Evolutionary conservation across 2,113 vertebrate genomes (phyloP), one percentile per base, ranked within the genome.

Genomic region (Trichechus manatus): DNA sequence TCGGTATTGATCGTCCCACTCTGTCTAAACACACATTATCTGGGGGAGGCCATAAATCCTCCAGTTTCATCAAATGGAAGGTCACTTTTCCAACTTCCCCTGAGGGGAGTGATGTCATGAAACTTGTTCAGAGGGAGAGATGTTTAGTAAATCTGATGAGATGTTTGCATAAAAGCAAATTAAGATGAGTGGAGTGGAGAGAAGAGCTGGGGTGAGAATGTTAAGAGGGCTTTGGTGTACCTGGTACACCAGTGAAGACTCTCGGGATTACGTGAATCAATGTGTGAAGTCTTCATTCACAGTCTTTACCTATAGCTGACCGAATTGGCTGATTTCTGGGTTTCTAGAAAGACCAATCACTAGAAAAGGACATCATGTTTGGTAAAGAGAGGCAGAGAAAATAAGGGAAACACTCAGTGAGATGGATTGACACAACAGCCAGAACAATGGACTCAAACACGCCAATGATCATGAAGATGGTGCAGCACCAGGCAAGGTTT

Each of bases 71-170:
- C 98, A 98, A 97, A 98, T 93, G 98, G 98, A 97, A 98, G 98
- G 98, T 97, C 97, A 96, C 97, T 97, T 98, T 97, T 96, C 95
- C 97, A 94, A 89, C 96, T 91, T 96, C 98, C 98, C 98, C 87
- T 74, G 94, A 91, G 97, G 98, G 96, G 93, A 97, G 98, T 98
- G 98, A 99, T 98, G 98, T 99, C 99, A 99, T 98, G 97, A 96
- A 97, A 96, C 93, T 95, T 97, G 61, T 83, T 53, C 61, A 29
- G 92, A 93, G 87, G 97, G 95, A 98, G 98, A 98, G 96, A 98
- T 97, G 98, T 91, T 98, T 97, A 98, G 98, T 98, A 98, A 98
- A 97, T 96, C 97, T 95, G 98, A 99, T 86, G 98, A 97, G 98
- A 97, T 78, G 93, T 98, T 98, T 98, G 98, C 98, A 96, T 98